Evolutionary conservation across 2,797 vertebrate genomes (phyloP), one percentile per base, ranked within the genome.

Genomic region (Erethizon dorsatum): DNA sequence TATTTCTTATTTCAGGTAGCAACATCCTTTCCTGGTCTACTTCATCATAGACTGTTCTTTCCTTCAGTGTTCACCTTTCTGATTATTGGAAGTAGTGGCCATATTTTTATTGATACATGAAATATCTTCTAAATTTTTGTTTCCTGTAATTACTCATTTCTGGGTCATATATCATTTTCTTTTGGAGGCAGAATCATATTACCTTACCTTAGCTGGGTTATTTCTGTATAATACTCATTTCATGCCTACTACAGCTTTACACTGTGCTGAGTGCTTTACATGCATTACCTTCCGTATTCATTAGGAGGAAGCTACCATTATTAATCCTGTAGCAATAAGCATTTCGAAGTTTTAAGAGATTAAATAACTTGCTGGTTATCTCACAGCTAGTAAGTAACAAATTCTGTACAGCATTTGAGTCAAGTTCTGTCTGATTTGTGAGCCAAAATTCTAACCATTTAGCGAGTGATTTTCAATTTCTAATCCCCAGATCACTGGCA

Each of bases 41-140:
- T 65, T 95, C 2, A 61, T 13, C 47, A 54, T 11, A 83, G 17
- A 73, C 28, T 31, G 2, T 45, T 82, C 28, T 88, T 65, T 50
- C 52, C 14, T 83, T 88, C 59, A 77, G 18, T 59, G 10, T 5
- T 63, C n/a, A 69, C 4, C 28, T 90, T 79, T 73, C 59, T 90
- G 7, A 57, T 83, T 83, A 83, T 82, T 83, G 37, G 59, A 82
- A 78, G 47, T 33, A 18, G 24, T 82, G 31, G 6, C 22, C 47
- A 84, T 84, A 59, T 92, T 87, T 78, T 83, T 52, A 71, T 65
- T 96, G 26, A 57, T 61, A 63, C 33, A 83, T 54, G 79, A 93
- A 83, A 54, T 69, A 15, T 59, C 45, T 87, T 63, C 18, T 59
- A 73, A 95, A 92, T 56, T 80, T 86, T 86, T 56, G 17, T 79